These are phyloP conservation scores for Ophion ventricosus DNA, from an alignment of 2,888 invertebrate species.

Conservation along the genomic window DNA sequence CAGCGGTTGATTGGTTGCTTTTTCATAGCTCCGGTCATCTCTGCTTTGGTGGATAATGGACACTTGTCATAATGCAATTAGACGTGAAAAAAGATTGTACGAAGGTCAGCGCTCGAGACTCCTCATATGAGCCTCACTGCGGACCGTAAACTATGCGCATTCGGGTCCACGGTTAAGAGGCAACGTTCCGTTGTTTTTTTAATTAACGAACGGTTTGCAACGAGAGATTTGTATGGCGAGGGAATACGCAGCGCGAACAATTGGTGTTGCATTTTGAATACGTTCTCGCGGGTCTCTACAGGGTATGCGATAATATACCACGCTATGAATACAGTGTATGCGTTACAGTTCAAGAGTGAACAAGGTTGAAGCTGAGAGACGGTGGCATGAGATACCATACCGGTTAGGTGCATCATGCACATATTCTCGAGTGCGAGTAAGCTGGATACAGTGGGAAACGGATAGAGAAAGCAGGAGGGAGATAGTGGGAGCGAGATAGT, in stretches of 20 bases:
- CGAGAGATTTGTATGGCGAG: constrained; percentile 33
- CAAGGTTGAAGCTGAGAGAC: constrained; percentile 39
- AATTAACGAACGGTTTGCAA: constrained; percentile 60
- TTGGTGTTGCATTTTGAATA: constrained; percentile 63
- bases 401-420: constrained; percentile 44
- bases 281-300: constrained; percentile 31
- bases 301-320: constrained; percentile 40
- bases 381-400: constrained; percentile 49
- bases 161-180: constrained; percentile 18
- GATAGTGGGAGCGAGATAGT: constrained; percentile 58
- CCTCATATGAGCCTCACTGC: neutral
- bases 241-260: constrained; percentile 53
- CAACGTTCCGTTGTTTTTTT: constrained; percentile 62
- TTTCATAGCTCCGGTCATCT: too few relatives aligned
- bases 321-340: constrained; percentile 14
- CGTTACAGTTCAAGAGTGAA: constrained; percentile 45
- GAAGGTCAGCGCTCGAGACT: neutral
- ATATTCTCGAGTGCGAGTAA: constrained; percentile 19
- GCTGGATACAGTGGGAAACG: constrained; percentile 38
- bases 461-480: constrained; percentile 62
- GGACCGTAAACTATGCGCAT: neutral
- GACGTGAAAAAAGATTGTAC: neutral
- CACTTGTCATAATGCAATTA: neutral
- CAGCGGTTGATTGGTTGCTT: too few relatives aligned
- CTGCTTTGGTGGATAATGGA: too few relatives aligned